Conservation (phyloP, 2,113 vertebrate genomes). For the Coryphaenoides rupestris region DNA sequence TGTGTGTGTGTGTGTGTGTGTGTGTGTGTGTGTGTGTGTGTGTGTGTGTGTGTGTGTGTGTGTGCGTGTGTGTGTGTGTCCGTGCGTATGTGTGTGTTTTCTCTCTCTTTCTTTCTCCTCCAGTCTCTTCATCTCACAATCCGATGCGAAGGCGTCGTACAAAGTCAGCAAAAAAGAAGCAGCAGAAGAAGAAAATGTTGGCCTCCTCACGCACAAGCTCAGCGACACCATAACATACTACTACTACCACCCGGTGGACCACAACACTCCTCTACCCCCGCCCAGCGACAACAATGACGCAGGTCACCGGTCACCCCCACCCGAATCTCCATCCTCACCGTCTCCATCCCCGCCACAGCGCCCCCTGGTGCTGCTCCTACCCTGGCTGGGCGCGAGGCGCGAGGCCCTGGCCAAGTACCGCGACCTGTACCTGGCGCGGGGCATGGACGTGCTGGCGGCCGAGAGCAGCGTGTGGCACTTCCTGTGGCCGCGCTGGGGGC, state of each 20-base stretch:
- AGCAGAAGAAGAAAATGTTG: no score
- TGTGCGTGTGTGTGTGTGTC: background rate
- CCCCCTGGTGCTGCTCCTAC: constrained; percentile 56
- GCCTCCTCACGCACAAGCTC: constrained; percentile 29
- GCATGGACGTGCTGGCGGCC: constrained; percentile 58
- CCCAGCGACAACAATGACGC: background rate
- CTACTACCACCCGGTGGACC: constrained; percentile 5
- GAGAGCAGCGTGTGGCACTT: constrained; percentile 54
- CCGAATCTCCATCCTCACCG: no score
- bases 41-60: constrained; percentile 2
- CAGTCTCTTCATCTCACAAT: constrained; percentile 24
- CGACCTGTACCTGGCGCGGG: constrained; percentile 49
- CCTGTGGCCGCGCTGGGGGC: constrained; percentile 63
- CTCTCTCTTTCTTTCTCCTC: background rate
- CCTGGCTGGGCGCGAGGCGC: constrained; percentile 55
- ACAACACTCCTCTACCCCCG: background rate
- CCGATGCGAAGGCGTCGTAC: background rate
- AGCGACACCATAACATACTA: constrained; percentile 47
- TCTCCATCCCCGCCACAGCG: constrained; percentile 8
- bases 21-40: no score
- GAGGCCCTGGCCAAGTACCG: constrained; percentile 50
- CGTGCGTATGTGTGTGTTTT: background rate
- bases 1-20: no score
- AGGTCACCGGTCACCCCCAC: constrained; percentile 2
- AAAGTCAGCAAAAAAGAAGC: background rate